Percentiles rank a stretch among this genome's conserved stretches.
Evolutionary conservation across 2,113 vertebrate species (phyloP).

Genomic region (Okapia johnstoni): DNA sequence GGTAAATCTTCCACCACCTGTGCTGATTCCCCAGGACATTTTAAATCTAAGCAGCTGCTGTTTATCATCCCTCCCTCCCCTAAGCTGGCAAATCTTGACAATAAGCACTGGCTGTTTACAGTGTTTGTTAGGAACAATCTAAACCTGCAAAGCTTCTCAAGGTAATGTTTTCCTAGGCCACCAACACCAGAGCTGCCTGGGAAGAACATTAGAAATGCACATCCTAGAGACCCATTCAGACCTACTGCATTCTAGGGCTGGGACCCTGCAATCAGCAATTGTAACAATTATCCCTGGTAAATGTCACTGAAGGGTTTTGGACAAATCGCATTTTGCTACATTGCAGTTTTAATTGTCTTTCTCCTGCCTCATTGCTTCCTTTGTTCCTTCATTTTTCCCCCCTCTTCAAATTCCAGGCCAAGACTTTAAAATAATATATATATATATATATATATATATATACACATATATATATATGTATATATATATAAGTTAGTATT

Average conservation of each 20-base stretch:
- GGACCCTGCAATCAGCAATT: neutral
- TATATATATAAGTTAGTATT: neutral
- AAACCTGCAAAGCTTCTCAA: constrained; percentile 4
- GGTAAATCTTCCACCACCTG: constrained; percentile 52
- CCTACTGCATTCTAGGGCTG: neutral
- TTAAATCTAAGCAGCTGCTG: constrained; percentile 47
- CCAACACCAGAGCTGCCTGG: neutral
- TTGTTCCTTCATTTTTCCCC: neutral
- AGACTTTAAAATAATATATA: neutral
- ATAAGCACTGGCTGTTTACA: constrained; percentile 15
- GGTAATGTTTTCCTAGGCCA: neutral
- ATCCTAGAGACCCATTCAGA: neutral
- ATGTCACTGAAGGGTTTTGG: neutral
- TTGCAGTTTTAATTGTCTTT: neutral
- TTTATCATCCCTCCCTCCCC: constrained; percentile 12
- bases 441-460: neutral
- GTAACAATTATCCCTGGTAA: neutral
- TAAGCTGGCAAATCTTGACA: constrained; percentile 48
- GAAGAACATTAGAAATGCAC: neutral
- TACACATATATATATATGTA: neutral
- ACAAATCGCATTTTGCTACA: neutral
- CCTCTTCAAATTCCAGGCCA: neutral
- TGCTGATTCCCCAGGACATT: constrained; percentile 28
- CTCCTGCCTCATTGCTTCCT: neutral
- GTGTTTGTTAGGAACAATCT: constrained; percentile 1